A percentile compares a stretch with the other conserved stretches of the same genome.
These are phyloP conservation scores for Anastatus disparis DNA, from an alignment of 1,140 invertebrate species.

Conservation along the genomic window DNA sequence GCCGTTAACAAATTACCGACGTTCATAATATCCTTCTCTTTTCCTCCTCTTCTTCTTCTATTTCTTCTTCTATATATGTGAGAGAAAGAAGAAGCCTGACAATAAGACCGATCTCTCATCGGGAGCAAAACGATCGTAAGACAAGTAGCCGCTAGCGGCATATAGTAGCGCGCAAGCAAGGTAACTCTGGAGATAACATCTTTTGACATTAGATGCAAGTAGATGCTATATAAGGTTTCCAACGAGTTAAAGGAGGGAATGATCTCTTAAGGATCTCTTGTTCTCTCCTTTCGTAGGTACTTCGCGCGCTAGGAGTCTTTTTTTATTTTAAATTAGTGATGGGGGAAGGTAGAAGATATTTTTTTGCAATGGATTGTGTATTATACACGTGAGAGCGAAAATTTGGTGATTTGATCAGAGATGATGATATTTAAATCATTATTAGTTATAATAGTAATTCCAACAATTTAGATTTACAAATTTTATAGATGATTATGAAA, in stretches of 20 bases:
- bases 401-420: too few relatives aligned
- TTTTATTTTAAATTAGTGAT: too few relatives aligned
- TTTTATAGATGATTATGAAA: too few relatives aligned
- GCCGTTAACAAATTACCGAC: slow-evolving; percentile 35
- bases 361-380: too few relatives aligned
- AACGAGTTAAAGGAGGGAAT: too few relatives aligned
- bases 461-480: too few relatives aligned
- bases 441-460: too few relatives aligned
- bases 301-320: background rate
- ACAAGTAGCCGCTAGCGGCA: slow-evolving; percentile 26
- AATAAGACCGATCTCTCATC: slow-evolving; percentile 35
- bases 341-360: too few relatives aligned
- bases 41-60: too few relatives aligned
- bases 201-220: slow-evolving; percentile 5
- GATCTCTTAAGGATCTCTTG: slow-evolving; percentile 11
- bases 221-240: background rate
- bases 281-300: background rate
- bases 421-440: too few relatives aligned
- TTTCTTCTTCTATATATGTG: too few relatives aligned
- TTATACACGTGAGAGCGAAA: too few relatives aligned
- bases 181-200: slow-evolving; percentile 1
- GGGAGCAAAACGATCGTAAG: slow-evolving; percentile 37
- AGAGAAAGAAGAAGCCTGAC: background rate
- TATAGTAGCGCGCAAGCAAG: background rate
- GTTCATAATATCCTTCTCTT: slow-evolving; percentile 21